Percentiles rank a stretch among this genome's conserved stretches.
These are phyloP conservation scores for Hemicentrotus pulcherrimus DNA, from an alignment of 35 echinoderm and acorn worm genomes.

Conservation along the genomic window DNA sequence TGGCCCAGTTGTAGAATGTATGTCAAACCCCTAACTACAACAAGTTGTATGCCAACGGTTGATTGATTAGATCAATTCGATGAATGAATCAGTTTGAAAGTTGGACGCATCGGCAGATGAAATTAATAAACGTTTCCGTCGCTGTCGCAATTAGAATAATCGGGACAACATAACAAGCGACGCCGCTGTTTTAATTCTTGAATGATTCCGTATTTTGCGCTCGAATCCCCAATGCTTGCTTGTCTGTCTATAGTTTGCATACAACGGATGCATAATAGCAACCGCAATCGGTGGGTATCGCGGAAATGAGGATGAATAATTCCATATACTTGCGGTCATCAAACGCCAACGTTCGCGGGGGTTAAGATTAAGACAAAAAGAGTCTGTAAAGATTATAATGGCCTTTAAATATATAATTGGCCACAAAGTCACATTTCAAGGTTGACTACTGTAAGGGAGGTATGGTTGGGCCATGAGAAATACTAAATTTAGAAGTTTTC, in stretches of 20 bases:
- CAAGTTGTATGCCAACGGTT: too few species aligned
- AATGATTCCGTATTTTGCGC: neutral
- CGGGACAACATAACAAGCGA: neutral
- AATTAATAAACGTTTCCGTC: too few species aligned
- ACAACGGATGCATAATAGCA: neutral
- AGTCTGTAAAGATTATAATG: neutral
- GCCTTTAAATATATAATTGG: neutral
- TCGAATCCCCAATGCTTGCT: neutral
- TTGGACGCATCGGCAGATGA: too few species aligned
- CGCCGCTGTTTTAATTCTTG: neutral
- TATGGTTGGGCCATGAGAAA: neutral
- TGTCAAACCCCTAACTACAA: too few species aligned
- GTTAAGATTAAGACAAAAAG: neutral
- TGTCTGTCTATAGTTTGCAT: neutral
- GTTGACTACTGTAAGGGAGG: neutral
- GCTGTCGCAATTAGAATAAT: neutral
- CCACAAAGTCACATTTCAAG: neutral
- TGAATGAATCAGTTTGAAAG: too few species aligned
- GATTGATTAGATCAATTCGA: too few species aligned
- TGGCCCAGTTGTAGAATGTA: too few species aligned
- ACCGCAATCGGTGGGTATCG: neutral
- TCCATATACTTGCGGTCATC: neutral
- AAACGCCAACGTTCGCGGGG: neutral
- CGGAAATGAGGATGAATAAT: neutral
- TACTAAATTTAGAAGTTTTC: neutral